A percentile compares a stretch with the other conserved stretches of the same genome.
phyloP scores from a whole-genome alignment of 2,113 vertebrate genomes.

The Nettapus auritus region DNA sequence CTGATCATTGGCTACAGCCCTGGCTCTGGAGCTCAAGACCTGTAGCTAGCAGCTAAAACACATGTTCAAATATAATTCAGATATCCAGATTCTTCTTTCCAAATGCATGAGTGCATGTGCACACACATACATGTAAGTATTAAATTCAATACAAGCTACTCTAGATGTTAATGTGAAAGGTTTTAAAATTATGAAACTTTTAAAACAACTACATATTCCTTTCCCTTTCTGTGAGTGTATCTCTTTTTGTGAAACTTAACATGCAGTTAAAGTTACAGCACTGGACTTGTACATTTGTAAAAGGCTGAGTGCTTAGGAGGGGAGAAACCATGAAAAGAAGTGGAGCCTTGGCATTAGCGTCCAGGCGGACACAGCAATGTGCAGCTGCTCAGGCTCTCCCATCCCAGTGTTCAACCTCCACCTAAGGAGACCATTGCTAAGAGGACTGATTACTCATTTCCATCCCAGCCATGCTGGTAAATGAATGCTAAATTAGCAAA shows the following conservation, averaged over 20 bases:
- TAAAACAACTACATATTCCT: background rate
- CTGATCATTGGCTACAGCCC: background rate
- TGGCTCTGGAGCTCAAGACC: background rate
- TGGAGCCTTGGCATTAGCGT: background rate
- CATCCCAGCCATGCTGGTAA: background rate
- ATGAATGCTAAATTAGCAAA: background rate
- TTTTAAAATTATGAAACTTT: background rate
- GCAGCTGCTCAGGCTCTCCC: background rate
- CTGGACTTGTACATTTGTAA: background rate
- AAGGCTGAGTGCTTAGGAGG: background rate
- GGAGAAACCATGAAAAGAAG: background rate
- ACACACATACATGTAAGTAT: background rate
- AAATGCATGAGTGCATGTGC: background rate
- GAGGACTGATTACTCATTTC: background rate
- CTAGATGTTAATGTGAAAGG: background rate
- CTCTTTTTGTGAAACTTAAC: background rate
- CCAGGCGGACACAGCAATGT: accelerated
- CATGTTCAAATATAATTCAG: background rate
- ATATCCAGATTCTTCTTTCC: background rate
- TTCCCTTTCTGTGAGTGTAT: background rate
- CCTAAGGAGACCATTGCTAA: background rate
- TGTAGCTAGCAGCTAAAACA: background rate
- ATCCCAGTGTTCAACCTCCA: background rate
- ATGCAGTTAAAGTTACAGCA: background rate
- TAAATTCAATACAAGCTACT: background rate